These are phyloP conservation scores for Cacatua alba DNA, from an alignment of 2,113 vertebrate species.

Conservation along the genomic window DNA sequence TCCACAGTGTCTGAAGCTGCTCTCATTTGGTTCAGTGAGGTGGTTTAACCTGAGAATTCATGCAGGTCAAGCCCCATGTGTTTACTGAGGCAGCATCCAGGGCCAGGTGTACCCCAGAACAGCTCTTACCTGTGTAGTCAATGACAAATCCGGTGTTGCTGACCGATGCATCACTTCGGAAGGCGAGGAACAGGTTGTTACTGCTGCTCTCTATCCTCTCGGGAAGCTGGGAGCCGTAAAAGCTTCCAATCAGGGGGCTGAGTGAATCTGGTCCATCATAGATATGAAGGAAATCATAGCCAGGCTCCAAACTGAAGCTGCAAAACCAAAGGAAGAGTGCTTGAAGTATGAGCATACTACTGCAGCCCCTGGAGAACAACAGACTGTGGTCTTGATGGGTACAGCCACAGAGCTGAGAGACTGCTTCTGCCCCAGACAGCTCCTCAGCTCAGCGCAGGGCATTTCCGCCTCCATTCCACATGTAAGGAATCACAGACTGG, in stretches of 20 bases:
- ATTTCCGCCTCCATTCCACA: fast-evolving
- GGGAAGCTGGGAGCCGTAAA: slow-evolving; percentile 90
- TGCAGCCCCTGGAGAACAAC: not conserved
- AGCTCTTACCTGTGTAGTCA: slow-evolving; percentile 88
- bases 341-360: fast-evolving
- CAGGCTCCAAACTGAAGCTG: slow-evolving; percentile 96
- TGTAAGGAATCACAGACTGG: fast-evolving
- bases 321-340: not conserved
- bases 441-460: not conserved
- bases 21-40: fast-evolving
- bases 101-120: fast-evolving
- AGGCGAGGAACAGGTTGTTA: slow-evolving; percentile 94
- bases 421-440: not conserved
- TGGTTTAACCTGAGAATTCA: not conserved
- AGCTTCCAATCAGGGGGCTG: slow-evolving; percentile 93
- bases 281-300: slow-evolving; percentile 97
- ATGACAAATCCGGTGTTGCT: slow-evolving; percentile 94
- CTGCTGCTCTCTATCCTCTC: slow-evolving; percentile 95
- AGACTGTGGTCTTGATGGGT: not conserved
- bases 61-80: not conserved
- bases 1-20: fast-evolving
- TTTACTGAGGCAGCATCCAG: not conserved
- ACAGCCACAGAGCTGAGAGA: not conserved
- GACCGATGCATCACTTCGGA: slow-evolving; percentile 93
- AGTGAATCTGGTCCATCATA: slow-evolving; percentile 94